These are phyloP conservation scores for Marmota flaviventris DNA, from an alignment of 2,113 vertebrate species.

Conservation along the genomic window DNA sequence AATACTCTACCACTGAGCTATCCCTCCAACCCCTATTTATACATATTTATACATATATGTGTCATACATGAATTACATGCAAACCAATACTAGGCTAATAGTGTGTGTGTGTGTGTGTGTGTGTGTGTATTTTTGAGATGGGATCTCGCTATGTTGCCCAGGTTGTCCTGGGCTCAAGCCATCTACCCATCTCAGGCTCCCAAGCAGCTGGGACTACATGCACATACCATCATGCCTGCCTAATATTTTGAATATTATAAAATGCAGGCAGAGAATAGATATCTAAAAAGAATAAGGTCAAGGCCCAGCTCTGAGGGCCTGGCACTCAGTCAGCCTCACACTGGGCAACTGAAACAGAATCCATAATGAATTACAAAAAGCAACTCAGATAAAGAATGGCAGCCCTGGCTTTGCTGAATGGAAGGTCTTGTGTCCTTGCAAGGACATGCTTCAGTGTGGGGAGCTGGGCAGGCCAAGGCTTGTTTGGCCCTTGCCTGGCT, in stretches of 20 bases:
- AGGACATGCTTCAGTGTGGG: fast-evolving
- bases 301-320: not conserved
- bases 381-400: fast-evolving
- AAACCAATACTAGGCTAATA: not conserved
- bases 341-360: not conserved
- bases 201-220: too few species aligned
- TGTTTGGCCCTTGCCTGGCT: not conserved
- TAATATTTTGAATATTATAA: not conserved
- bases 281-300: too few species aligned
- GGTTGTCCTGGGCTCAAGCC: not conserved
- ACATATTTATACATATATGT: not conserved
- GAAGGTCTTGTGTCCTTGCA: not conserved
- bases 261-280: not conserved
- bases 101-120: too few species aligned
- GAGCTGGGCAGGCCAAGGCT: fast-evolving
- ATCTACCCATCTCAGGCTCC: not conserved
- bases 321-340: not conserved
- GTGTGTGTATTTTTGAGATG: too few species aligned
- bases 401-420: not conserved
- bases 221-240: not conserved
- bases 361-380: not conserved
- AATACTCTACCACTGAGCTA: too few species aligned
- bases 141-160: not conserved
- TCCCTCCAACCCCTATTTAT: too few species aligned
- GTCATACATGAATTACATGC: not conserved